These are phyloP conservation scores for Lasaia peninsularis DNA, from an alignment of 1,140 invertebrate genomes.

Conservation along the genomic window DNA sequence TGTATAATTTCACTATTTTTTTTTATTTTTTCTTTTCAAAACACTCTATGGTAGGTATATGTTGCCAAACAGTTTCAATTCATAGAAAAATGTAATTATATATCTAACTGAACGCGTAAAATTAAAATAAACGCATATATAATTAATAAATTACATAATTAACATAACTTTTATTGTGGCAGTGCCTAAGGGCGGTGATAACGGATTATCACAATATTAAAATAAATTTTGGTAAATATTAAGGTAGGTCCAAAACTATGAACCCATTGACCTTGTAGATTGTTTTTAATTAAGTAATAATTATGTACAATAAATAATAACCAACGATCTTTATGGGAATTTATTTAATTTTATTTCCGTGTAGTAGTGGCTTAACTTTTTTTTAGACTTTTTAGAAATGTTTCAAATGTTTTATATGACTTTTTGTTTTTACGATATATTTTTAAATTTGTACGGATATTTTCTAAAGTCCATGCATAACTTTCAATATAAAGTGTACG, in stretches of 20 bases:
- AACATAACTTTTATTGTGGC: not conserved
- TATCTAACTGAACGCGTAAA: not conserved
- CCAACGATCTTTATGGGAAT: not conserved
- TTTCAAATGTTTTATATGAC: no score
- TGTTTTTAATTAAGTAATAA: not conserved
- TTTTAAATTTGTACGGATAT: no score
- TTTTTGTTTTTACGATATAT: no score
- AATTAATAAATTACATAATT: constrained; percentile 11
- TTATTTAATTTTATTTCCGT: not conserved
- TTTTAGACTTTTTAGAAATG: no score
- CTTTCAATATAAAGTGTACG: not conserved
- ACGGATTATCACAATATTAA: not conserved
- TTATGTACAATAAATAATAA: not conserved
- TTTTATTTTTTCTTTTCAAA: no score
- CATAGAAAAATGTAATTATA: no score
- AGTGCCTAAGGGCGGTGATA: not conserved
- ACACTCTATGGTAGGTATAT: no score
- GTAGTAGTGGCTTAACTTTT: no score
- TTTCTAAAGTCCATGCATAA: not conserved
- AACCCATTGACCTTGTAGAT: not conserved
- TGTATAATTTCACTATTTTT: no score
- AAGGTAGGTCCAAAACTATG: constrained; percentile 2
- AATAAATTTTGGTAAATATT: not conserved
- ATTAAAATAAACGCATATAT: not conserved
- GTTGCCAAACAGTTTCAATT: no score